Evolutionary conservation across 2,797 vertebrate species (phyloP).

Genomic region (Enoplosus armatus): DNA sequence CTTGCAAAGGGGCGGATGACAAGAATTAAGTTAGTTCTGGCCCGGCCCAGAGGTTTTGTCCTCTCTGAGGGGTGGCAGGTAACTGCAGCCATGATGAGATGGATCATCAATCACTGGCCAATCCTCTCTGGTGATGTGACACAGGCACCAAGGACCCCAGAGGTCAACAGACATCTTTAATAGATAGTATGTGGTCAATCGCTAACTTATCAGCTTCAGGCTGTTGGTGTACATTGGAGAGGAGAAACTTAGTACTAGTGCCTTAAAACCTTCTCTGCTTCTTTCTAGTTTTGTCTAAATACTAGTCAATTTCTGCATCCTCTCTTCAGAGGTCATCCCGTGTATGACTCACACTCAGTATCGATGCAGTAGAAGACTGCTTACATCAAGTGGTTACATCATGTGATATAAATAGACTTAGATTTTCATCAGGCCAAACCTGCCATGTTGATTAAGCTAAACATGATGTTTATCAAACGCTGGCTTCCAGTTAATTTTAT

Average conservation of each 20-base stretch:
- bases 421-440: not conserved
- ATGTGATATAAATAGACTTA: not conserved
- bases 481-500: not conserved
- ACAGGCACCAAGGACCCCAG: constrained; percentile 26
- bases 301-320: not conserved
- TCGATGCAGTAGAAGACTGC: not conserved
- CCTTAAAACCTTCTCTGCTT: not conserved
- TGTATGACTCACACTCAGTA: not conserved
- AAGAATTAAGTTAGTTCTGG: constrained; percentile 94
- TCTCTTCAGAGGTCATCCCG: not conserved
- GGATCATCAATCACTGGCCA: constrained; percentile 85
- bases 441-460: not conserved
- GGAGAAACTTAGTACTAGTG: not conserved
- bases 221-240: not conserved
- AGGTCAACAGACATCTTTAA: constrained; percentile 18
- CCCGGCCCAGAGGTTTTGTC: constrained; percentile 85
- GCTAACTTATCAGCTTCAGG: not conserved
- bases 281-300: not conserved
- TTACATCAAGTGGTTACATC: not conserved
- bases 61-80: constrained; percentile 83
- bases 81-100: constrained; percentile 81
- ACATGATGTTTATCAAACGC: not conserved
- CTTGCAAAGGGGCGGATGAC: constrained; percentile 90
- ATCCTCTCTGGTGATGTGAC: constrained; percentile 72
- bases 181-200: not conserved